Conservation (phyloP, 2,888 invertebrate species). For the Pristionchus japonicus region DNA sequence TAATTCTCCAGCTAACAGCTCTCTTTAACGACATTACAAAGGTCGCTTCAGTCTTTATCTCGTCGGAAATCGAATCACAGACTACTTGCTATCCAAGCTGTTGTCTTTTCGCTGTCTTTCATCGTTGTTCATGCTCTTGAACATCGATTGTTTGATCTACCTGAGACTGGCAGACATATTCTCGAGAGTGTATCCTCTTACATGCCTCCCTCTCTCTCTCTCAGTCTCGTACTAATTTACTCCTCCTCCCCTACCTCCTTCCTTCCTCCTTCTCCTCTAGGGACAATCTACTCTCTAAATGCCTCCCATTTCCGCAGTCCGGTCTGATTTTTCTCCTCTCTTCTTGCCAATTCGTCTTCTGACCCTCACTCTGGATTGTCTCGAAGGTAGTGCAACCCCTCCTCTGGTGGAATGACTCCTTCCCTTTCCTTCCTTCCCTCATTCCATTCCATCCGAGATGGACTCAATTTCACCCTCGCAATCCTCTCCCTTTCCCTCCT, state of each 20-base stretch:
- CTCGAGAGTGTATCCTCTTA: slow-evolving; percentile 9
- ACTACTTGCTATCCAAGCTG: background rate
- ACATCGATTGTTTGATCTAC: background rate
- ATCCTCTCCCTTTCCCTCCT: background rate
- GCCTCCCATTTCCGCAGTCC: slow-evolving; percentile 18
- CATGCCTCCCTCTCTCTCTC: background rate
- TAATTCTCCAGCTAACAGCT: background rate
- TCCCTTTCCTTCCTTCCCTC: background rate
- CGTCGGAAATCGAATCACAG: background rate
- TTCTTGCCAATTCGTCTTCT: background rate
- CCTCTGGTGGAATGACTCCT: background rate
- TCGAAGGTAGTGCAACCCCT: background rate
- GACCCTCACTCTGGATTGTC: background rate
- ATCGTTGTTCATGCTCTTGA: background rate
- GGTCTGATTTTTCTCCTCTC: background rate
- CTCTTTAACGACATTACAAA: slow-evolving; percentile 21
- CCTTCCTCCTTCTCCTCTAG: slow-evolving; percentile 42
- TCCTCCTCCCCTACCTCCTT: slow-evolving; percentile 40
- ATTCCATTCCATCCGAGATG: slow-evolving; percentile 31
- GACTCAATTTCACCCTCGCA: slow-evolving; percentile 20
- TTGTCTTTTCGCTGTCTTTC: background rate
- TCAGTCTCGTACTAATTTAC: background rate
- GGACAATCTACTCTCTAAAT: slow-evolving; percentile 53
- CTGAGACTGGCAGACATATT: background rate
- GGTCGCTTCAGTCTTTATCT: slow-evolving; percentile 2